Evolutionary conservation across 2,113 vertebrate species (phyloP).

Genomic region (Gopherus flavomarginatus): DNA sequence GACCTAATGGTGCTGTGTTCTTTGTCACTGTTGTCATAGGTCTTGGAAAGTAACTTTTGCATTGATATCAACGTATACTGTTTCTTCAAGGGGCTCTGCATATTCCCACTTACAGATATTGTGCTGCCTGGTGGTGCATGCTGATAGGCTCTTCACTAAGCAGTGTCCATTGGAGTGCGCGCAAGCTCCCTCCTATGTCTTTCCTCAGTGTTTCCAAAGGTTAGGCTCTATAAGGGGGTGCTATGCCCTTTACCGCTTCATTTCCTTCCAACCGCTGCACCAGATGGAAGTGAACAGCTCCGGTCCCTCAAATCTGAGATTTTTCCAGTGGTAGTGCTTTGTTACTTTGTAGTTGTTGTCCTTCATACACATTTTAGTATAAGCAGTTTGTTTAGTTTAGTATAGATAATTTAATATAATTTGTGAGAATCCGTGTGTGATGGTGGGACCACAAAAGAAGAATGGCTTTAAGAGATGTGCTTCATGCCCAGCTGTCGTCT

Average conservation of each 20-base stretch:
- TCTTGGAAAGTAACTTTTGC: background rate
- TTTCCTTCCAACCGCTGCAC: background rate
- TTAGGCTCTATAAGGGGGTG: background rate
- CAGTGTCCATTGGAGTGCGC: too few species aligned
- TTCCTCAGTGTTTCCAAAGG: too few species aligned
- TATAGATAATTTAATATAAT: too few species aligned
- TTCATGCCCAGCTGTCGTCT: too few species aligned
- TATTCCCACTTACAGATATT: background rate
- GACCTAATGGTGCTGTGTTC: background rate
- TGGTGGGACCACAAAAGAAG: too few species aligned
- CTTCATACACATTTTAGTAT: background rate
- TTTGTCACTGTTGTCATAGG: background rate
- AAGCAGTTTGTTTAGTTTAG: too few species aligned
- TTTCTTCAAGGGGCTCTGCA: background rate
- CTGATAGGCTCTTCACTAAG: background rate
- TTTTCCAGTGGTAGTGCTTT: background rate
- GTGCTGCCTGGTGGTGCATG: background rate
- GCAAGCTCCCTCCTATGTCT: background rate
- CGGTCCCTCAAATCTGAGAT: background rate
- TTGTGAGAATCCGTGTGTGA: too few species aligned
- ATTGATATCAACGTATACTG: background rate
- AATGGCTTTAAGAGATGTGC: too few species aligned
- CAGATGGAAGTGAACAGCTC: background rate
- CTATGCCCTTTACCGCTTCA: background rate
- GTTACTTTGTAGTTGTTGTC: background rate